These are phyloP conservation scores for Drosophila prosaltans DNA, from an alignment of 1,140 invertebrate genomes.

Conservation along the genomic window DNA sequence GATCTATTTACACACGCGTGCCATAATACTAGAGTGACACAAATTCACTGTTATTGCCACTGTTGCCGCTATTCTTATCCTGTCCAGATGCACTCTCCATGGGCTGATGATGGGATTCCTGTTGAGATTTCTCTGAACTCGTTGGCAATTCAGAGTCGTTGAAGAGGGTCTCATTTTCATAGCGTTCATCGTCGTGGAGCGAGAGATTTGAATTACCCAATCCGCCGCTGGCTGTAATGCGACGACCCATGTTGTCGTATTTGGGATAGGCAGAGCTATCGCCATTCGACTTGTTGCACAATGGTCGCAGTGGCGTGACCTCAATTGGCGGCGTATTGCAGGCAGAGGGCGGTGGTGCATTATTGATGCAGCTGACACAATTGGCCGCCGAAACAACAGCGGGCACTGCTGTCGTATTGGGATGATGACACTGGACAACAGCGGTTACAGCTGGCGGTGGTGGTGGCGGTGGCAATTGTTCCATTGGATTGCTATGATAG, in stretches of 20 bases:
- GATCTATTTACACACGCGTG: slow-evolving; percentile 79
- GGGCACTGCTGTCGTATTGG: slow-evolving; percentile 25
- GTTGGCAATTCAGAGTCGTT: slow-evolving; percentile 61
- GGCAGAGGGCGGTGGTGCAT: slow-evolving; percentile 76
- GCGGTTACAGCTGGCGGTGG: slow-evolving; percentile 73
- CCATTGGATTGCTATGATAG: slow-evolving; percentile 59
- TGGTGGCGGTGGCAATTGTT: slow-evolving; percentile 63
- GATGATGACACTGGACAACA: slow-evolving; percentile 71
- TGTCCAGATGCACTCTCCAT: slow-evolving; percentile 30
- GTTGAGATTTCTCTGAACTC: slow-evolving; percentile 32
- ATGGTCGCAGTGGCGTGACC: slow-evolving; percentile 61
- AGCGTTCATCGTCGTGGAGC: slow-evolving; percentile 86
- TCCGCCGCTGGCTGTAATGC: slow-evolving; percentile 91
- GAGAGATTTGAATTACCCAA: slow-evolving; percentile 89
- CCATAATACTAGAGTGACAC: slow-evolving; percentile 82
- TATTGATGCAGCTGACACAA: slow-evolving; percentile 83
- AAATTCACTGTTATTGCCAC: slow-evolving; percentile 64
- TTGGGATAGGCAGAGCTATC: slow-evolving; percentile 84
- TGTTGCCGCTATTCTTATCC: slow-evolving; percentile 32
- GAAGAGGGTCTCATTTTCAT: slow-evolving; percentile 76
- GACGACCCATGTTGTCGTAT: slow-evolving; percentile 95
- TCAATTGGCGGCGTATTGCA: slow-evolving; percentile 72
- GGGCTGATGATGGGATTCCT: slow-evolving; percentile 3
- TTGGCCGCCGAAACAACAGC: slow-evolving; percentile 49
- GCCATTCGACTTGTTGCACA: slow-evolving; percentile 38